A percentile compares a stretch with the other conserved stretches of the same genome.
Evolutionary conservation across 2,888 invertebrate species (phyloP).

Genomic region (Papilio demoleus): DNA sequence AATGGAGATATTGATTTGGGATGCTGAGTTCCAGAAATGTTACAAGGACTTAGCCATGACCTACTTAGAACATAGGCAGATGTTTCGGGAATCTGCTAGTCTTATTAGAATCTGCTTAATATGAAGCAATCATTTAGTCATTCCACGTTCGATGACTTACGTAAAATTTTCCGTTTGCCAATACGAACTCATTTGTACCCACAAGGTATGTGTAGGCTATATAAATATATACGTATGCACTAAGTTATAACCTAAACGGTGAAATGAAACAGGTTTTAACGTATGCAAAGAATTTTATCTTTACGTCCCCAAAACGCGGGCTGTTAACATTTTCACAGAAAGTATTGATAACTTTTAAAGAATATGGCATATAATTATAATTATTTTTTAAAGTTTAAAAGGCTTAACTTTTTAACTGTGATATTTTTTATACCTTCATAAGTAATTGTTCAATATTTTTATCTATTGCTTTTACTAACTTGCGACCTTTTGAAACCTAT

Average conservation of each 20-base stretch:
- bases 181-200: conserved; percentile 26
- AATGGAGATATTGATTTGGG: conserved; percentile 70
- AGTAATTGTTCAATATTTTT: background rate
- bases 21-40: conserved; percentile 76
- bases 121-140: conserved; percentile 34
- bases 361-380: background rate
- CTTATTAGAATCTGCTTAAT: conserved; percentile 38
- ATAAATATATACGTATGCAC: conserved; percentile 20
- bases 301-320: conserved; percentile 21
- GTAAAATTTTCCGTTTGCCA: conserved; percentile 37
- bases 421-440: background rate
- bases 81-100: conserved; percentile 11
- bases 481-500: background rate
- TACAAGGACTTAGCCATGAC: conserved; percentile 75
- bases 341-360: background rate
- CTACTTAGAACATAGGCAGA: conserved; percentile 58
- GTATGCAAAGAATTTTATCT: conserved; percentile 29
- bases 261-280: conserved; percentile 38
- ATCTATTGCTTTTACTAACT: background rate
- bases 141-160: conserved; percentile 25
- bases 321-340: conserved; percentile 3
- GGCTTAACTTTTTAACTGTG: too few species aligned
- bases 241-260: conserved; percentile 30
- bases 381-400: background rate
- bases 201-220: conserved; percentile 16